Percentiles rank a stretch among this genome's conserved stretches.
Evolutionary conservation across 1,140 invertebrate genomes (phyloP).

Genomic region (Chironomus tepperi): DNA sequence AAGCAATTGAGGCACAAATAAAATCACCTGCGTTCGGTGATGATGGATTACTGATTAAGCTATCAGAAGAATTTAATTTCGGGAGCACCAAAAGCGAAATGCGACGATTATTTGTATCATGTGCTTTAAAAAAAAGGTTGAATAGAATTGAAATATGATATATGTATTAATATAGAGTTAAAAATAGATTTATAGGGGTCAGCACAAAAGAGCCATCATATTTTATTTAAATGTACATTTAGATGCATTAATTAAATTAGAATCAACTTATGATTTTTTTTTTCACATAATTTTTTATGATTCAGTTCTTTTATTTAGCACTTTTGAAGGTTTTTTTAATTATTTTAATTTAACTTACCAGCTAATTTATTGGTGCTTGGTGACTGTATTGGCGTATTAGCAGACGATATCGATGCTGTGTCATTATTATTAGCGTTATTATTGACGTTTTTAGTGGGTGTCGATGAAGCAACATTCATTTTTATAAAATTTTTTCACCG

Average conservation of each 20-base stretch:
- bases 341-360: neutral
- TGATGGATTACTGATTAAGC: slow-evolving; percentile 44
- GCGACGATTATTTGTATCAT: slow-evolving; percentile 30
- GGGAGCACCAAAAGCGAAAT: slow-evolving; percentile 40
- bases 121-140: neutral
- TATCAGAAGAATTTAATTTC: slow-evolving; percentile 45
- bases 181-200: neutral
- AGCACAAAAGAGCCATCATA: neutral
- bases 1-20: neutral
- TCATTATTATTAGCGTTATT: neutral
- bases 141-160: neutral
- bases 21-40: slow-evolving; percentile 41
- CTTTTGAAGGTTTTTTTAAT: no score
- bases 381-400: neutral
- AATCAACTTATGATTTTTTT: neutral
- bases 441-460: neutral
- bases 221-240: neutral
- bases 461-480: neutral
- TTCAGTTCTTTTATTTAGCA: neutral
- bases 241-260: slow-evolving; percentile 9
- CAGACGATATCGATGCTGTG: neutral
- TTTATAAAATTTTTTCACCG: neutral
- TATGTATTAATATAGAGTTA: neutral
- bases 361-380: neutral
- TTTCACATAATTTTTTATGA: neutral